These are phyloP conservation scores for Patiria miniata DNA, from an alignment of 35 echinoderm and acorn worm species.

Conservation along the genomic window DNA sequence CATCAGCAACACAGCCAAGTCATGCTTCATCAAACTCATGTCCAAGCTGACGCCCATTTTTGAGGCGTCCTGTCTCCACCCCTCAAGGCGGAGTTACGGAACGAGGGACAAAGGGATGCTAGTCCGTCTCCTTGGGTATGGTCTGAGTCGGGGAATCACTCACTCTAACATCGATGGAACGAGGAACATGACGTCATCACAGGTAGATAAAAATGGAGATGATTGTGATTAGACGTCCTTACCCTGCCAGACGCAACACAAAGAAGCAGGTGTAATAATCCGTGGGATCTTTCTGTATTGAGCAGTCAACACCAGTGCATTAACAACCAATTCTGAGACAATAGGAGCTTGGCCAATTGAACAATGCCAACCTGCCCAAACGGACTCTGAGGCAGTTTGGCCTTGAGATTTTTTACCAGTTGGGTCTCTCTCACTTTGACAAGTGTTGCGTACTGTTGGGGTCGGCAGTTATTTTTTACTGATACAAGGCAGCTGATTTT, in stretches of 20 bases:
- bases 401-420: no score
- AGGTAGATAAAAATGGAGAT: conserved; percentile 2
- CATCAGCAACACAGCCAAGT: conserved; percentile 14
- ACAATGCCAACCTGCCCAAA: no score
- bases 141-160: conserved; percentile 43
- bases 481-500: no score
- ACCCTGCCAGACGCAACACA: no score
- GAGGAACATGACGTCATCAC: conserved; percentile 1
- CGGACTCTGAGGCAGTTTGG: no score
- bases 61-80: conserved; percentile 4
- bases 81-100: not conserved
- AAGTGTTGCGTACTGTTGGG: no score
- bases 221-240: no score
- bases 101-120: conserved; percentile 54
- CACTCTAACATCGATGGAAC: conserved; percentile 45
- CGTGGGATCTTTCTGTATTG: no score
- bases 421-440: no score
- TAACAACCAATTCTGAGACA: no score
- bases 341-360: not conserved
- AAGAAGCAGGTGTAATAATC: no score
- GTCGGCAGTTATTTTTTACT: no score
- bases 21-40: conserved; percentile 52
- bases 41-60: conserved; percentile 48
- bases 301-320: not conserved
- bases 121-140: conserved; percentile 46